These are phyloP conservation scores for Stercorarius parasiticus DNA, from an alignment of 2,113 vertebrate genomes.

Conservation along the genomic window DNA sequence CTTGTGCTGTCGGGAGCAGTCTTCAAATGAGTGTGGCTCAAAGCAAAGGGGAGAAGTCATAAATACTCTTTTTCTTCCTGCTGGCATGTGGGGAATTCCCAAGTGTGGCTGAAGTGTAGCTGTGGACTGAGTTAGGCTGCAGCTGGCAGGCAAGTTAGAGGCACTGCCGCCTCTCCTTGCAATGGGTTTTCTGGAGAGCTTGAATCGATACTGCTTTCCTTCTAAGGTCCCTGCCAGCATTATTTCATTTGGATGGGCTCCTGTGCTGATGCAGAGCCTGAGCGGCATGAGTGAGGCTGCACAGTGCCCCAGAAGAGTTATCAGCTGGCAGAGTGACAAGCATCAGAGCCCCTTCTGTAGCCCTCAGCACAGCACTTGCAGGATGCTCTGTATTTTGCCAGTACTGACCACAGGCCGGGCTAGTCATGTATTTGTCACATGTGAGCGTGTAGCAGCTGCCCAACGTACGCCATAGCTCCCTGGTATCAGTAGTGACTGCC, in stretches of 20 bases:
- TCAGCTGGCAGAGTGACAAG: not conserved
- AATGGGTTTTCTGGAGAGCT: not conserved
- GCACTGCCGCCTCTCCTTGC: not conserved
- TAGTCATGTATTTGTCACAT: not conserved
- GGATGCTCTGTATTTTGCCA: not conserved
- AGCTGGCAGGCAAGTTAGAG: no score
- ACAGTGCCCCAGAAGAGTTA: not conserved
- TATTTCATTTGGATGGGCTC: not conserved
- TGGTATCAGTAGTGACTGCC: not conserved
- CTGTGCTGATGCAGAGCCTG: not conserved
- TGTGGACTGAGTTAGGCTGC: not conserved
- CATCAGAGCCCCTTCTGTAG: not conserved
- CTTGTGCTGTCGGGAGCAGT: not conserved
- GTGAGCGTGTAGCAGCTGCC: not conserved
- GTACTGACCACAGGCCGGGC: rapidly evolving
- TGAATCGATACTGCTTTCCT: not conserved
- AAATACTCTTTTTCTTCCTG: not conserved
- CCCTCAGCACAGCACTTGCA: not conserved
- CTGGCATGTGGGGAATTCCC: not conserved
- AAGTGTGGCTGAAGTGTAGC: not conserved
- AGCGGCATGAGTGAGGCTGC: not conserved
- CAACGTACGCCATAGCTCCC: not conserved
- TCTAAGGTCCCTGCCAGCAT: rapidly evolving
- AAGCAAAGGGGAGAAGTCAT: not conserved
- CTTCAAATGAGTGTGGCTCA: not conserved